Evolutionary conservation across 2,113 vertebrate species (phyloP), one percentile per base, ranked within the genome.

Genomic region (Eulemur rufifrons): DNA sequence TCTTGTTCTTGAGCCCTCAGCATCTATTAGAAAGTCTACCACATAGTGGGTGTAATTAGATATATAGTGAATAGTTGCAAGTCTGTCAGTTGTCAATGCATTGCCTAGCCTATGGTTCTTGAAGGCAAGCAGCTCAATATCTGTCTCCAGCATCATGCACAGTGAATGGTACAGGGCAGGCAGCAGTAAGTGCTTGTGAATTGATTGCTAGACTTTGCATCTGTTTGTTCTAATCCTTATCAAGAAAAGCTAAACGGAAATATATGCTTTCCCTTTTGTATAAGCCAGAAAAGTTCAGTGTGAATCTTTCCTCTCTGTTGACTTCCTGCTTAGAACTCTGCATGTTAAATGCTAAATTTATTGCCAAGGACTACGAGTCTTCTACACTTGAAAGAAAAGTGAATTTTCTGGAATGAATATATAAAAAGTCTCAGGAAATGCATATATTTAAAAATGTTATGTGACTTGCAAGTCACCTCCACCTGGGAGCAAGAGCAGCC

Each of bases 351-450:
- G 87, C 81, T 92, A 71, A 83, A 83, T 91, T 83, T 96, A 80
- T 94, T 96, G 86, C 93, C 94, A 84, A 95, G 93, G 94, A 83
- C 86, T 96, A 78, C 20, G 74, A 91, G 50, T 69, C 89, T 95
- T 94, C 54, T 71, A 91, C 50, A 86, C 69, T 95, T 97, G 95
- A 89, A 95, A 96, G 83, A 86, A 59, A 96, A 94, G 50, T 94
- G 64, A 81, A 93, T 89, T 88, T 94, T 97, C 76, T 88, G 82
- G 80, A 95, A 74, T 63, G 88, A 93, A 64, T 93, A 77, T 78
- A 68, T 93, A 93, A 94, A 80, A 92, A 74, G 7, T 52, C 29
- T 64, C 85, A 96, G 68, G 54, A 97, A 90, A 90, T 78, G 59
- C 47, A 73, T 80, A 69, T 34, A 81, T 73, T 97, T 93, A 39